Base-by-base conservation (phyloP, 2,888 invertebrate genomes). In the Aphrophora alni region DNA sequence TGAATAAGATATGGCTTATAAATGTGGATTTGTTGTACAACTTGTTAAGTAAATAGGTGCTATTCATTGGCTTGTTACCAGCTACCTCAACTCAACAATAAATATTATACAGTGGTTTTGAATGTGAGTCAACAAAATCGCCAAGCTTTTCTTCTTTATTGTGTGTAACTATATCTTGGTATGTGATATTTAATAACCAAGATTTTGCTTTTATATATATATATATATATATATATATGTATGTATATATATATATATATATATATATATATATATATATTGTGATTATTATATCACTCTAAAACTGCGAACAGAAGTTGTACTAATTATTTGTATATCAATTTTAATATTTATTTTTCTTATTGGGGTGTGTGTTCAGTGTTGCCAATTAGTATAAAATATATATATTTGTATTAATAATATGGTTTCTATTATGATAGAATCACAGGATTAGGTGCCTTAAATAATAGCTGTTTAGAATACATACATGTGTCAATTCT, bases 321-420 rank as follows among this genome's bases (percentile, higher is more conserved):
- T 59, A 59, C 21, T 59, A 59, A 0, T n/a, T 59, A 59, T 21
- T 59, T 59, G 21, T 59, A 59, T 59, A 21, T 59, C 21, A 59
- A 21, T 59, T 59, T n/a, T 59, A 59, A 59, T 59, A 59, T 59
- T 59, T 59, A 59, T 59, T 59, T 59, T 59, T 59, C 59, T 59
- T 59, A 59, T 21, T 21, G 59, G 59, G 59, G 59, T 59, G 59
- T 59, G 59, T 59, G 59, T 59, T 59, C 59, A 59, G 59, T 59
- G 59, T 59, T 59, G 59, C 59, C 59, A 59, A 59, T 59, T 59
- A 59, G 59, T 59, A 59, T 59, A 59, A 59, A 59, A 21, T 21
- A 59, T n/a, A n/a, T n/a, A n/a, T 21, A 59, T 59, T 59, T 59
- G 59, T 59, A 59, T 59, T 59, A 59, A 8, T 44, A 44, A 8